phyloP scores from a whole-genome alignment of 2,797 vertebrate genomes.

The Darevskia mixta region DNA sequence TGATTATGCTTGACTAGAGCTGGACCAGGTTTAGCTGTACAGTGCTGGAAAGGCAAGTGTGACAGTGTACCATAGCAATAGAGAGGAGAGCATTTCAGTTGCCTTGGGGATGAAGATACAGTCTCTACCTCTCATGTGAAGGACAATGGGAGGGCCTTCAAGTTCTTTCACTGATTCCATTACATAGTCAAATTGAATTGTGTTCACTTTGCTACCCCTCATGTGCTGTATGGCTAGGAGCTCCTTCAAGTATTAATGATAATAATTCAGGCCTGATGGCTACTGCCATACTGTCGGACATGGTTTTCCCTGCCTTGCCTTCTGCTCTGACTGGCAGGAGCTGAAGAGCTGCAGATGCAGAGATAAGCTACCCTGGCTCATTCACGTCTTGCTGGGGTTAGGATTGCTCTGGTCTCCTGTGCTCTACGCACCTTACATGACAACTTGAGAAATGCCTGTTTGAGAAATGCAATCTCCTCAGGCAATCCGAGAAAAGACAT shows the following conservation, averaged over 20 bases:
- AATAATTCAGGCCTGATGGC: no score
- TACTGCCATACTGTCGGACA: no score
- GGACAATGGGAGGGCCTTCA: neutral
- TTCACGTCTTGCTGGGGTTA: no score
- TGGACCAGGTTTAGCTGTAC: neutral
- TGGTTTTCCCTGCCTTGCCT: no score
- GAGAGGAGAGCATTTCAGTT: neutral
- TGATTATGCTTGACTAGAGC: neutral
- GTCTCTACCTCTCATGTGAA: neutral
- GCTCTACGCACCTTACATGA: neutral
- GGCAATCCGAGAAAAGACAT: slow-evolving; percentile 4
- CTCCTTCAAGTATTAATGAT: neutral
- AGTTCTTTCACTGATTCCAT: neutral
- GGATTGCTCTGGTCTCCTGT: neutral
- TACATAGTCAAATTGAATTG: neutral
- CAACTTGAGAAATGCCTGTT: neutral
- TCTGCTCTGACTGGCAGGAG: no score
- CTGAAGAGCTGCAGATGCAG: no score
- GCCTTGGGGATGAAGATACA: no score
- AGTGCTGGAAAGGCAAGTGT: neutral
- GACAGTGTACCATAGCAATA: no score
- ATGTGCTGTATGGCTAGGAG: neutral
- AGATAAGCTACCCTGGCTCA: no score
- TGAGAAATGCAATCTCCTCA: slow-evolving; percentile 41
- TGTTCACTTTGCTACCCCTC: neutral